A percentile compares a stretch with the other conserved stretches of the same genome.
Evolutionary conservation across 2,113 vertebrate species (phyloP).

Genomic region (Alouatta palliata): DNA sequence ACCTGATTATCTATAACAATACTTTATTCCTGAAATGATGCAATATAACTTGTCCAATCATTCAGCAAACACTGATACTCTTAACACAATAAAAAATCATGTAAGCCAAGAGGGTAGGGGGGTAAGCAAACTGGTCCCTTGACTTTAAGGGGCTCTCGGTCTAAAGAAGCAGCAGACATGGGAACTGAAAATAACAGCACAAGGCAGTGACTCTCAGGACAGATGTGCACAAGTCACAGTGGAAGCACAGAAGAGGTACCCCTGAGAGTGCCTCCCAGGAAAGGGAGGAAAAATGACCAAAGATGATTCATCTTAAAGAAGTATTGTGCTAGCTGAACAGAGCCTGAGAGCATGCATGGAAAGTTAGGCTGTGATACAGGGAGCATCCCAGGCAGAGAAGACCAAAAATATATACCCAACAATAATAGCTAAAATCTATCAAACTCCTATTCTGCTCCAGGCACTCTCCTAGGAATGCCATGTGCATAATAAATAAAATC

Average conservation of each 20-base stretch:
- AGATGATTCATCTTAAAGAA: not conserved
- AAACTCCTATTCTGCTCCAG: not conserved
- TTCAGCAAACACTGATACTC: not conserved
- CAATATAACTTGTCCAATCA: not conserved
- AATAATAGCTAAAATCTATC: not conserved
- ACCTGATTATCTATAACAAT: not conserved
- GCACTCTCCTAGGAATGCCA: not conserved
- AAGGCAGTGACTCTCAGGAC: not conserved
- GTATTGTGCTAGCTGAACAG: accelerated
- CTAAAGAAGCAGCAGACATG: not conserved
- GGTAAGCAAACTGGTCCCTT: not conserved
- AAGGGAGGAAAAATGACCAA: too few relatives aligned
- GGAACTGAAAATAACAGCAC: not conserved
- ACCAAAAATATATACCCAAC: not conserved
- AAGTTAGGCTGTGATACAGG: not conserved
- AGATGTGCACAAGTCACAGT: not conserved
- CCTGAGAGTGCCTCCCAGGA: too few relatives aligned
- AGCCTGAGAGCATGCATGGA: not conserved
- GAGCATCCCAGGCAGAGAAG: not conserved
- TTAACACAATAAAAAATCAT: not conserved
- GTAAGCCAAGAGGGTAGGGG: not conserved
- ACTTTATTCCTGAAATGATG: not conserved
- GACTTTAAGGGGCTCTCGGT: not conserved
- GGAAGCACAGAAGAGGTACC: not conserved
- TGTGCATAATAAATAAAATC: not conserved